Evolutionary conservation across 2,113 vertebrate genomes (phyloP).

Genomic region (Rana temporaria): DNA sequence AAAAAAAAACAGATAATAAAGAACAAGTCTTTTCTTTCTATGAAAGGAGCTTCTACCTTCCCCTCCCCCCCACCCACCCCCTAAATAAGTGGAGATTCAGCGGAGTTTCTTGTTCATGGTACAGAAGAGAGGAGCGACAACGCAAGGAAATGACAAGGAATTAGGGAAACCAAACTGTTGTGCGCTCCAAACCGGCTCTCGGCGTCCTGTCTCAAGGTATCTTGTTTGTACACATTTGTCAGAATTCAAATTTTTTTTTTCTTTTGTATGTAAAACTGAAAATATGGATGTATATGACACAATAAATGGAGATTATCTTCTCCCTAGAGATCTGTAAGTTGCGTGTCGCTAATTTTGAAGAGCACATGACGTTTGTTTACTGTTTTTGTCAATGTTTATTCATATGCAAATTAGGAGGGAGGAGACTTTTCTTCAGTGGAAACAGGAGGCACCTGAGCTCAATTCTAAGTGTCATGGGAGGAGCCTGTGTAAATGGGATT

Average conservation of each 20-base stretch:
- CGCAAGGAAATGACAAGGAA: slow-evolving; percentile 56
- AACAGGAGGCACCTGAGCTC: too few species aligned
- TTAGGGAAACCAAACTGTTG: slow-evolving; percentile 49
- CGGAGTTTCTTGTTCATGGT: slow-evolving; percentile 77
- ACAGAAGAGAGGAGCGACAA: slow-evolving; percentile 58
- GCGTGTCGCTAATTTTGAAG: too few species aligned
- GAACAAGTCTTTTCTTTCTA: slow-evolving; percentile 86
- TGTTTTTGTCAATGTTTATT: neutral
- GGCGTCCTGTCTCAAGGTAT: slow-evolving; percentile 88
- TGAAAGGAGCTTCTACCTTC: slow-evolving; percentile 86
- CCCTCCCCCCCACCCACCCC: slow-evolving; percentile 70
- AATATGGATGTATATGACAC: slow-evolving; percentile 88
- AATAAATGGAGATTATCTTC: slow-evolving; percentile 82
- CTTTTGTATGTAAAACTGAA: slow-evolving; percentile 87
- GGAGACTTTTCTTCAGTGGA: too few species aligned
- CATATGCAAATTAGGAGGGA: too few species aligned
- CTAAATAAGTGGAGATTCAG: slow-evolving; percentile 75
- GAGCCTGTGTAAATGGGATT: too few species aligned
- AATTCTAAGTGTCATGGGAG: too few species aligned
- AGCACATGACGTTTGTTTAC: neutral
- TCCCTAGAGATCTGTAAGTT: slow-evolving; percentile 73
- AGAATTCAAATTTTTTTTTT: slow-evolving; percentile 80
- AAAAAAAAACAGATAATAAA: slow-evolving; percentile 63
- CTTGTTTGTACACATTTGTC: slow-evolving; percentile 97
- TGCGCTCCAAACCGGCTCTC: slow-evolving; percentile 70